Percentiles rank a stretch among this genome's conserved stretches.
Conservation (phyloP, 2,797 vertebrate genomes). For the Rachycentron canadum region DNA sequence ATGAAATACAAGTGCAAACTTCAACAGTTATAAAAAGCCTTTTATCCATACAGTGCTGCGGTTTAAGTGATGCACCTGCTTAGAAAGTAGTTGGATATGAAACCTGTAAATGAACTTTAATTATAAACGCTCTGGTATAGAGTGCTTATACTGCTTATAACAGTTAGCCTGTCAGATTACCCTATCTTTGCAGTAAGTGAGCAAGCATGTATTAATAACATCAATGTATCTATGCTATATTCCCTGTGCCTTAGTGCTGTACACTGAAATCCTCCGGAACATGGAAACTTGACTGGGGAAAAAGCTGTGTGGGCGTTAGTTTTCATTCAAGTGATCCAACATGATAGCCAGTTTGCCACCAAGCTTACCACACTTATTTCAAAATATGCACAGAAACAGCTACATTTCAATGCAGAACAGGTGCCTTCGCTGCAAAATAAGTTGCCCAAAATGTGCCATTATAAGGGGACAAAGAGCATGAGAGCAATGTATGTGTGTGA, state of each 20-base stretch:
- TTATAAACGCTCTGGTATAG: not conserved
- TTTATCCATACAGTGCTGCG: not conserved
- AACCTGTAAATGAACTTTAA: not conserved
- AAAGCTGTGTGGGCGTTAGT: not conserved
- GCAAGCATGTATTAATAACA: not conserved
- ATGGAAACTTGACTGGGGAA: not conserved
- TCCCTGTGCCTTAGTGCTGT: not conserved
- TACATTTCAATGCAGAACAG: slow-evolving; percentile 1
- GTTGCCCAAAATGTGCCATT: slow-evolving; percentile 19
- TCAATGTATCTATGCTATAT: not conserved
- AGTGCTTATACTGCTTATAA: not conserved
- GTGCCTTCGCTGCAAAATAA: slow-evolving; percentile 14
- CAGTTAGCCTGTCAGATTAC: not conserved
- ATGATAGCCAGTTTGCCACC: not conserved
- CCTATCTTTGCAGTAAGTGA: not conserved
- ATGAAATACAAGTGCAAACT: not conserved
- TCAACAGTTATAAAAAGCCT: not conserved
- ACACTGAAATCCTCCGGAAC: no score
- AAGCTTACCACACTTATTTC: not conserved
- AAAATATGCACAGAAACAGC: not conserved
- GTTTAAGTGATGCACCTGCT: not conserved
- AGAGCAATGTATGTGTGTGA: slow-evolving; percentile 1
- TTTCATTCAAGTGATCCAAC: no score
- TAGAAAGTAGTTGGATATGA: not conserved
- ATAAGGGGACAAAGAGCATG: slow-evolving; percentile 15